Evolutionary conservation across 2,797 vertebrate species (phyloP), one percentile per base, ranked within the genome.

Genomic region (Myiothlypis chrysogaster): DNA sequence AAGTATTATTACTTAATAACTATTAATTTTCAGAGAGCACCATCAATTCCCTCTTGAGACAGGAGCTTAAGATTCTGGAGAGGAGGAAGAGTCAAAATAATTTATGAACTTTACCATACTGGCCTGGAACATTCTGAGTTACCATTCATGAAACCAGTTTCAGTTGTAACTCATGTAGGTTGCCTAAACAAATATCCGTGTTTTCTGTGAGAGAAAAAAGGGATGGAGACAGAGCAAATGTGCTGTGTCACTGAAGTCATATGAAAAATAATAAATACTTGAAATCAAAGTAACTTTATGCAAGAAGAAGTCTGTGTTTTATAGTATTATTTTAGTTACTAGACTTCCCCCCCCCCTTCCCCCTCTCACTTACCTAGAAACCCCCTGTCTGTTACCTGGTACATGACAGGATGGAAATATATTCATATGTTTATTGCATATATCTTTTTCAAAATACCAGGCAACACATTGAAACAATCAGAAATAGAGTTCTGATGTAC

Each of bases 261-360:
- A 25, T 7, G 14, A 84, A 92, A 89, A 89, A 56, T 47, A 75
- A 34, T 17, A 70, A 88, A 49, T 85, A 41, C 23, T 59, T 83
- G 7, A 52, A 41, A 50, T 66, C 14, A 30, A 71, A 83, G 18
- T 55, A 63, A 64, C 4, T n/a, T 28, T 22, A 35, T 1, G 12
- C 18, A 69, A 25, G 28, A 61, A 55, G 14, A 23, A 5, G 19
- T 59, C 57, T 59, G 6, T 47, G 30, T 76, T 83, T 63, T 86
- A 34, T 9, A 60, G 34, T 60, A 49, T 8, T 77, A 8, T 44
- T 87, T 87, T 76, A 81, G 7, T 75, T 80, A 9, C 21, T 84
- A 56, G 47, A 27, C 10, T 47, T 57, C 5, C 14, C 14, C 14
- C 14, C 9, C 14, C 6, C 27, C 27, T 13, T 39, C 25, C 35